Evolutionary conservation across 1,140 invertebrate genomes (phyloP).

Genomic region (Wasmannia auropunctata): DNA sequence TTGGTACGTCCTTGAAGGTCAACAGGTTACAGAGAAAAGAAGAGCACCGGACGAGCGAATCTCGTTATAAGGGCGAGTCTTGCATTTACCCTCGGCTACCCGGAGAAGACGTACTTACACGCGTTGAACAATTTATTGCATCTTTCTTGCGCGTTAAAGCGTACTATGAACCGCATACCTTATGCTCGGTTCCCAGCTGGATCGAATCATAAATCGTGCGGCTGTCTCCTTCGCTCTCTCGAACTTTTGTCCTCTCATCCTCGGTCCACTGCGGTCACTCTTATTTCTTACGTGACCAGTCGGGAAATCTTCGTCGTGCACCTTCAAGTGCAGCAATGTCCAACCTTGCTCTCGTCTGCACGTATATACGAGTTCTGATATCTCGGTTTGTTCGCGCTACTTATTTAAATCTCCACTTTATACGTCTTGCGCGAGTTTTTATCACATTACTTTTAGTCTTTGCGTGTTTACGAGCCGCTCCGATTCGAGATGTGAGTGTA

Average conservation of each 20-base stretch:
- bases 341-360: neutral
- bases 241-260: slow-evolving; percentile 6
- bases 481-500: neutral
- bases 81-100: slow-evolving; percentile 2
- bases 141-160: slow-evolving; percentile 80
- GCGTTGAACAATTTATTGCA: slow-evolving; percentile 78
- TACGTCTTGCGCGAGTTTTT: neutral
- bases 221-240: slow-evolving; percentile 36
- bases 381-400: neutral
- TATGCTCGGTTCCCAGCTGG: slow-evolving; percentile 72
- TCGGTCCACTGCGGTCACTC: slow-evolving; percentile 44
- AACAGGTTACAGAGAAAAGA: neutral
- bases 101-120: slow-evolving; percentile 69
- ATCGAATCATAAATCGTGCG: slow-evolving; percentile 78
- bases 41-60: slow-evolving; percentile 7
- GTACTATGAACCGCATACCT: slow-evolving; percentile 78
- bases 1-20: slow-evolving; percentile 46
- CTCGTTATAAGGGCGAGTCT: slow-evolving; percentile 68
- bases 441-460: neutral
- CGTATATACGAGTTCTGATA: neutral
- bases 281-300: slow-evolving; percentile 61
- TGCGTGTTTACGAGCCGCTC: slow-evolving; percentile 8
- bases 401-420: slow-evolving; percentile 22
- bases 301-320: slow-evolving; percentile 44
- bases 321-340: slow-evolving; percentile 39